Evolutionary conservation across 2,113 vertebrate genomes (phyloP).

Genomic region (Pontoporia blainvillei): DNA sequence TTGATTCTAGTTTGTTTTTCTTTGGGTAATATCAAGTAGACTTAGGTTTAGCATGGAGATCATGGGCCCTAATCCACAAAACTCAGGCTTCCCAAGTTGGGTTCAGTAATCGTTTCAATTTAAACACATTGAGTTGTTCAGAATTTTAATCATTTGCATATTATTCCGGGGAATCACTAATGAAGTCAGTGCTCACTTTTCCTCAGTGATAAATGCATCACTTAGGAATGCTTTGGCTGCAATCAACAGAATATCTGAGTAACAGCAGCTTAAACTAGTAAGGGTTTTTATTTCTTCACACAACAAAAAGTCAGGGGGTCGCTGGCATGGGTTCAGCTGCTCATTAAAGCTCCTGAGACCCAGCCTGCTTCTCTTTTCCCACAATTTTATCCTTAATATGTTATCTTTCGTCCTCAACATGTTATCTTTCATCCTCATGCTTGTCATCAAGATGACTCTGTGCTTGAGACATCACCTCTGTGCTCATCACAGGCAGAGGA

Average conservation of each 20-base stretch:
- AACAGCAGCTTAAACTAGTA: background rate
- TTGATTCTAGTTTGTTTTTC: background rate
- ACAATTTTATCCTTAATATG: background rate
- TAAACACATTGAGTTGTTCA: background rate
- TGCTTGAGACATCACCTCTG: background rate
- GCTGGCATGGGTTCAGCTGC: background rate
- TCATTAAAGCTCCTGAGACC: background rate
- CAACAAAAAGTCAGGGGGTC: background rate
- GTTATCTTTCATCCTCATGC: background rate
- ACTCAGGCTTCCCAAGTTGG: background rate
- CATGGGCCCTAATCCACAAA: background rate
- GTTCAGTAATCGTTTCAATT: background rate
- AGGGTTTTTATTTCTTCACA: background rate
- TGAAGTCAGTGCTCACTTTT: background rate
- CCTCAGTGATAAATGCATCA: background rate
- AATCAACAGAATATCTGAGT: background rate
- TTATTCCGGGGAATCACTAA: background rate
- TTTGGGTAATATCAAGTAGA: background rate
- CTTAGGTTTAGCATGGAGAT: background rate
- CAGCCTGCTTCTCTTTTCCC: background rate
- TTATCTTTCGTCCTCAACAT: background rate
- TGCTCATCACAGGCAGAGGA: background rate
- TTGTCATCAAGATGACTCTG: background rate
- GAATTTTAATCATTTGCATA: background rate
- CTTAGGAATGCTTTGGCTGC: background rate